Evolutionary conservation across 2,113 vertebrate species (phyloP).

Genomic region (Rhea pennata): DNA sequence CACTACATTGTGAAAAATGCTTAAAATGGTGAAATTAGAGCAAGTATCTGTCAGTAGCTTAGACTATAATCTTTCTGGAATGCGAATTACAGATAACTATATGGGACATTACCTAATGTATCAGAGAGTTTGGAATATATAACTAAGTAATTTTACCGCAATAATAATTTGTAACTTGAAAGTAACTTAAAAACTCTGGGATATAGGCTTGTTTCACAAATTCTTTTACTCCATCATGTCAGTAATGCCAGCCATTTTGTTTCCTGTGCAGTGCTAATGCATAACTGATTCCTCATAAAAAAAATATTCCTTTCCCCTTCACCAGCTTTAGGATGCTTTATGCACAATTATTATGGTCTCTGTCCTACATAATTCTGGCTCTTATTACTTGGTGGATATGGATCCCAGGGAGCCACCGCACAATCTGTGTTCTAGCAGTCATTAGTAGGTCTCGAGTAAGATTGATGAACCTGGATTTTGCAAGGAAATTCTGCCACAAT

Average conservation of each 20-base stretch:
- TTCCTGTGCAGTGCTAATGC: neutral
- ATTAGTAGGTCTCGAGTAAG: neutral
- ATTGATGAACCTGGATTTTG: neutral
- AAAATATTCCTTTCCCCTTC: neutral
- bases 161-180: neutral
- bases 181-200: neutral
- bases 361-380: neutral
- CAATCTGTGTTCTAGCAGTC: neutral
- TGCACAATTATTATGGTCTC: neutral
- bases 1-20: neutral
- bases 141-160: neutral
- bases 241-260: neutral
- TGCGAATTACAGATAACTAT: neutral
- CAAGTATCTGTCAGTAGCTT: neutral
- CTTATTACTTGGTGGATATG: neutral
- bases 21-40: neutral
- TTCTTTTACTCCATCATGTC: neutral
- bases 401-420: neutral
- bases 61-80: neutral
- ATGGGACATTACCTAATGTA: neutral
- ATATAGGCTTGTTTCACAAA: rapidly evolving
- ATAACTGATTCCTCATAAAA: neutral
- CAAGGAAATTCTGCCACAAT: neutral
- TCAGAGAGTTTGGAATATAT: neutral
- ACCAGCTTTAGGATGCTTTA: neutral